Evolutionary conservation across 2,113 vertebrate genomes (phyloP).

Genomic region (Struthidea cinerea): DNA sequence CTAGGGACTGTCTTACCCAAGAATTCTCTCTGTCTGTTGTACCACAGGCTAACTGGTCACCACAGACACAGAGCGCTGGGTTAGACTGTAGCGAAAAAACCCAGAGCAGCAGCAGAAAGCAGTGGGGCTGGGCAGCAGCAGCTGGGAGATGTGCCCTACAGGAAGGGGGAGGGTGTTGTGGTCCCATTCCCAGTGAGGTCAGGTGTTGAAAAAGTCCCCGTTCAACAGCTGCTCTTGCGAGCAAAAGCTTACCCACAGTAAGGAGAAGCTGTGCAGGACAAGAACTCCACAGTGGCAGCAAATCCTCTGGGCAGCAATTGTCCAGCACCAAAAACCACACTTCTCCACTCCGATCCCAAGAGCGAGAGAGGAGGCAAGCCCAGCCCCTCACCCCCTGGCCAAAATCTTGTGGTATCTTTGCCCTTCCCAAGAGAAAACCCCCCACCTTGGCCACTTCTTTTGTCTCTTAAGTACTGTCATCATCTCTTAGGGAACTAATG

Average conservation of each 20-base stretch:
- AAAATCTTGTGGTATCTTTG: neutral
- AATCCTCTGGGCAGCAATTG: neutral
- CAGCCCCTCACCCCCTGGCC: neutral
- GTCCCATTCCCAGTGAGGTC: neutral
- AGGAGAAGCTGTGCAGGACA: neutral
- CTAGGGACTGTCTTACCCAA: too few relatives aligned
- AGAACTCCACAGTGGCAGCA: neutral
- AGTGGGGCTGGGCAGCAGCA: rapidly evolving
- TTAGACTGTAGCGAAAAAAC: neutral
- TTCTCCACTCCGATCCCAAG: neutral
- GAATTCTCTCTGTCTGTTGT: too few relatives aligned
- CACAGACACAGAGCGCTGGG: rapidly evolving
- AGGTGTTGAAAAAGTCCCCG: neutral
- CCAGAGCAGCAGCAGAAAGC: neutral
- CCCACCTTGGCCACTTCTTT: neutral
- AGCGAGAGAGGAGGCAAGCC: neutral
- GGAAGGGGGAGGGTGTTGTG: rapidly evolving
- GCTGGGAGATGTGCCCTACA: rapidly evolving
- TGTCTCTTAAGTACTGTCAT: rapidly evolving
- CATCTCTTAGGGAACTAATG: neutral
- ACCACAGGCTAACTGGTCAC: too few relatives aligned
- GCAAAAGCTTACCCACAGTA: neutral
- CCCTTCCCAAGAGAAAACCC: neutral
- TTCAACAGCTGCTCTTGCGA: neutral
- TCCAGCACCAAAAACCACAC: neutral